Percentiles rank a stretch among this genome's conserved stretches.
Conservation (phyloP, 2,113 vertebrate genomes). For the Tenrec ecaudatus region DNA sequence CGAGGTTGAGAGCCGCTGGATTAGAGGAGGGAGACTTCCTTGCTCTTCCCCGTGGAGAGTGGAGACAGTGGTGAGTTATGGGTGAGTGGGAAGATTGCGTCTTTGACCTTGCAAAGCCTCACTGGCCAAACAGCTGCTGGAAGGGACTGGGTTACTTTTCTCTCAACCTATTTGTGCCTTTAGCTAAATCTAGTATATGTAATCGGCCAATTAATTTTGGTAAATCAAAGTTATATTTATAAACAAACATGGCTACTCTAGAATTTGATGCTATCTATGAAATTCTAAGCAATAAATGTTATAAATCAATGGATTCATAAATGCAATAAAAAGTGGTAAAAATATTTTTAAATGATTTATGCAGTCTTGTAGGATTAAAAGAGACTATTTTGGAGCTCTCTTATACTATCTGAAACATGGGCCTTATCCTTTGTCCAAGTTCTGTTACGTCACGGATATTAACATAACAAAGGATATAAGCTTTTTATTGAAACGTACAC, state of each 20-base stretch:
- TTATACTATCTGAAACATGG: background rate
- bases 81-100: background rate
- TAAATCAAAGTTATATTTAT: constrained; percentile 6
- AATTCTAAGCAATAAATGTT: background rate
- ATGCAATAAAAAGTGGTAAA: background rate
- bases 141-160: background rate
- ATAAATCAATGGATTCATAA: background rate
- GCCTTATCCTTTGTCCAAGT: background rate
- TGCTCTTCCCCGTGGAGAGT: background rate
- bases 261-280: background rate
- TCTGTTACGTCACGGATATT: background rate
- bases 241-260: background rate
- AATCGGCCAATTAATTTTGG: background rate
- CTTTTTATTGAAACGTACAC: background rate
- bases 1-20: no score
- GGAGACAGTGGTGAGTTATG: background rate
- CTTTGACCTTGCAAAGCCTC: constrained; percentile 32
- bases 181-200: background rate
- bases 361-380: background rate
- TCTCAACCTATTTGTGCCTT: background rate
- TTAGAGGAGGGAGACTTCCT: background rate
- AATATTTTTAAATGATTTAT: constrained; percentile 3
- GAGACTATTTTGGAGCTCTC: background rate
- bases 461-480: background rate
- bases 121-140: background rate